Evolutionary conservation across 30 jellyfish, hydroid and myxozoan species (phyloP).

Genomic region (Hydra vulgaris): DNA sequence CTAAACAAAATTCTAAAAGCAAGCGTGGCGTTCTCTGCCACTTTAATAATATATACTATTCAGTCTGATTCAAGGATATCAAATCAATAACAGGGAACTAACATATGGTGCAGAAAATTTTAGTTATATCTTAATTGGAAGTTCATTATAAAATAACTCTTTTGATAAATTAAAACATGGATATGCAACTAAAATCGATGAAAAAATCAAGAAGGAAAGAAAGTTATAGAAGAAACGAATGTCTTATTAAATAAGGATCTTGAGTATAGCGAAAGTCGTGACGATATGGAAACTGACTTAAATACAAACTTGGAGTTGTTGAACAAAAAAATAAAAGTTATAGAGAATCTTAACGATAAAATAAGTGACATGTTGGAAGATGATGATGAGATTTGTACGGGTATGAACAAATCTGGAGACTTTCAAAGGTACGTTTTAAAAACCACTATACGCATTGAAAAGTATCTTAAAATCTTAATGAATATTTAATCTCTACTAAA

Average conservation of each 20-base stretch:
- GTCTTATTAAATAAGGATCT: not conserved
- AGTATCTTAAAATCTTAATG: not conserved
- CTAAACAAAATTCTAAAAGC: not conserved
- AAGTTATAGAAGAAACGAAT: not conserved
- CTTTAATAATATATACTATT: not conserved
- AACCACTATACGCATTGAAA: not conserved
- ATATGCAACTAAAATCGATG: not conserved
- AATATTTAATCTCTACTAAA: not conserved
- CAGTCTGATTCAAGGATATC: not conserved
- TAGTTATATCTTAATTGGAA: not conserved
- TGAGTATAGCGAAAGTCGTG: not conserved
- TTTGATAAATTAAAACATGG: not conserved
- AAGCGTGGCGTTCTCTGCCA: not conserved
- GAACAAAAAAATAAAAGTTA: not conserved
- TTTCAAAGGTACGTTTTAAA: not conserved
- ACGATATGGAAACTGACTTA: not conserved
- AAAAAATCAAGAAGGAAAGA: too few relatives aligned
- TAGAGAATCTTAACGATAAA: not conserved
- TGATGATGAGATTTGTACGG: not conserved
- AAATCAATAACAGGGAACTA: not conserved
- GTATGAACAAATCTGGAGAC: not conserved
- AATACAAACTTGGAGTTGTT: not conserved
- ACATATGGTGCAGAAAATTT: not conserved
- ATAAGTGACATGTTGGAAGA: not conserved
- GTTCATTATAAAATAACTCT: not conserved